phyloP scores from a whole-genome alignment of 2,113 vertebrate species.

The Perca flavescens region DNA sequence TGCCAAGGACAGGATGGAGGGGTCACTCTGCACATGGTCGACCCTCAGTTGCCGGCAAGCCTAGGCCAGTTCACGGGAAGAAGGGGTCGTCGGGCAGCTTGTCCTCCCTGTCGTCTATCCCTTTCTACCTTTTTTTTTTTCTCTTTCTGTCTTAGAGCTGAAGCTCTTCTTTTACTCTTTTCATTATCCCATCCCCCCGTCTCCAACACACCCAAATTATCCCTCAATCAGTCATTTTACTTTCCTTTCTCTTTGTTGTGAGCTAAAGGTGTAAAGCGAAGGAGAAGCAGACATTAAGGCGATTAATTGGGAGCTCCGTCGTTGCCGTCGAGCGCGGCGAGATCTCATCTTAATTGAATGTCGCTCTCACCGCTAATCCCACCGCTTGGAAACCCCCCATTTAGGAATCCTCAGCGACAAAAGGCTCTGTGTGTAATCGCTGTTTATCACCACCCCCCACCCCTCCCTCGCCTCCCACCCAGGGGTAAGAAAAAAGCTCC shows the following conservation, averaged over 20 bases:
- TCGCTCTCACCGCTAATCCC: constrained; percentile 80
- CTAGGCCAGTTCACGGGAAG: constrained; percentile 65
- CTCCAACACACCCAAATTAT: constrained; percentile 21
- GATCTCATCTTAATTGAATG: constrained; percentile 87
- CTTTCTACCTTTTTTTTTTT: background rate
- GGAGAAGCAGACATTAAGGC: constrained; percentile 77
- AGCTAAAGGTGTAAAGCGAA: constrained; percentile 68
- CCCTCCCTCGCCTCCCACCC: constrained; percentile 46
- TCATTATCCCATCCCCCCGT: background rate
- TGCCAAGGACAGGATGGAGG: constrained; percentile 66
- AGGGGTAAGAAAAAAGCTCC: constrained; percentile 61
- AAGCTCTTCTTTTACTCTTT: constrained; percentile 21
- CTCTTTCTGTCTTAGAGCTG: constrained; percentile 3
- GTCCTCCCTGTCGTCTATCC: background rate
- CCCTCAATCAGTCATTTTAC: constrained; percentile 63
- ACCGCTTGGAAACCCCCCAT: constrained; percentile 71
- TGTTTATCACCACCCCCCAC: constrained; percentile 46
- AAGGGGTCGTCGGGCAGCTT: constrained; percentile 20
- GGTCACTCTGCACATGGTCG: constrained; percentile 78
- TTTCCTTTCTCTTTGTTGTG: constrained; percentile 42
- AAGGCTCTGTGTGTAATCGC: constrained; percentile 76
- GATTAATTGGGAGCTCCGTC: constrained; percentile 79
- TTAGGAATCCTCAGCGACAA: constrained; percentile 75
- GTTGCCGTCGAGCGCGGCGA: constrained; percentile 35
- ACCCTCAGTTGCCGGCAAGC: constrained; percentile 47